Evolutionary conservation across 2,113 vertebrate genomes (phyloP), one percentile per base, ranked within the genome.

Genomic region (Menidia beryllina): DNA sequence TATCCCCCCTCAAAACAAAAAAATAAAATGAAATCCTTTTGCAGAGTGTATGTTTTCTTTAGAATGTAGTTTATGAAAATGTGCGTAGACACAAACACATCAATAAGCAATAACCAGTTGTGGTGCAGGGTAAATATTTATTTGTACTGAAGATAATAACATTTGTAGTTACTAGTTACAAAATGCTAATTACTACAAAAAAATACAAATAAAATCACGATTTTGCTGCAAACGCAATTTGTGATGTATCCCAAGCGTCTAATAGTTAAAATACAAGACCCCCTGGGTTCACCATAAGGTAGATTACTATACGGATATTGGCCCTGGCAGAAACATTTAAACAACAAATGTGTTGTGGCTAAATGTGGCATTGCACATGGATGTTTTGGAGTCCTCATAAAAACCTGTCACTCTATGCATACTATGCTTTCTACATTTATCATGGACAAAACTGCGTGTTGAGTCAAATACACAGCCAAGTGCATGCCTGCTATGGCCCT

Each of bases 61-160:
- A 5, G 19, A 43, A 43, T 3, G 1, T 12, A 13, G 4, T 14
- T n/a, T n/a, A n/a, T 39, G 38, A 39, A 39, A 8, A 8, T 39
- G 38, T 39, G 38, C n/a, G n/a, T n/a, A n/a, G n/a, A n/a, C n/a
- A n/a, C n/a, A n/a, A n/a, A n/a, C n/a, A n/a, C n/a, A n/a, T n/a
- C n/a, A n/a, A n/a, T n/a, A n/a, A n/a, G n/a, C n/a, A n/a, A n/a
- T n/a, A n/a, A n/a, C n/a, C n/a, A n/a, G n/a, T n/a, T 65, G 62
- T 39, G 41, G 48, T 47, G 48, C 41, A 50, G 27, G 55, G 26
- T 15, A 53, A 66, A 66, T 23, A 58, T 65, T 54, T 34, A 54
- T 23, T 52, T 50, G 49, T 63, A 72, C 75, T 75, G 50, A 34
- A 41, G 20, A 10, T 62, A 51, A 38, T 23, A n/a, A n/a, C n/a